phyloP scores from a whole-genome alignment of 2,797 vertebrate genomes.

The Crocidura indochinensis region DNA sequence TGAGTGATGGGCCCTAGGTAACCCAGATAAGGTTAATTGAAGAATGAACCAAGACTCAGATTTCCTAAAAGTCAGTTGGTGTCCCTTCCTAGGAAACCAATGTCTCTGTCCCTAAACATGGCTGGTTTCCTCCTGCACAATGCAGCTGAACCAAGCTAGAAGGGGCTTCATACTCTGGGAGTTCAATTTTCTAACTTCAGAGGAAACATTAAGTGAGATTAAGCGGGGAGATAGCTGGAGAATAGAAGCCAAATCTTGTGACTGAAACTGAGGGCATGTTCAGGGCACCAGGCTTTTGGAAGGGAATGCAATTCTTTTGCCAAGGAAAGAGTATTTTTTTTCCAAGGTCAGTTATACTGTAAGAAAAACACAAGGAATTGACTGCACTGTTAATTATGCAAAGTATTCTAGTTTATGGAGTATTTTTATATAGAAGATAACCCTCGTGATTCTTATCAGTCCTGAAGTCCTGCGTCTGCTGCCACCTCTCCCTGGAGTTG shows the following conservation, averaged over 20 bases:
- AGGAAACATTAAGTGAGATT: slow-evolving; percentile 58
- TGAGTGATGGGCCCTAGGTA: neutral
- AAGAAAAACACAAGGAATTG: slow-evolving; percentile 44
- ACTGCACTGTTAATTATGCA: slow-evolving; percentile 22
- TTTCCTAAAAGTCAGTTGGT: slow-evolving; percentile 18
- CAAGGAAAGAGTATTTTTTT: slow-evolving; percentile 61
- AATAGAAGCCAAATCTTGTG: slow-evolving; percentile 37
- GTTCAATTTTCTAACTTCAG: slow-evolving; percentile 23
- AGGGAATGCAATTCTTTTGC: slow-evolving; percentile 58
- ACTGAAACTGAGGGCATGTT: slow-evolving; percentile 32
- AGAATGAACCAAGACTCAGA: slow-evolving; percentile 20
- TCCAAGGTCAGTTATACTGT: slow-evolving; percentile 29
- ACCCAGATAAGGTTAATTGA: neutral
- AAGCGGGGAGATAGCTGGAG: neutral
- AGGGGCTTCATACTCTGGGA: slow-evolving; percentile 15
- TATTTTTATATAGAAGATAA: slow-evolving; percentile 23
- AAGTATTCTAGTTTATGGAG: neutral
- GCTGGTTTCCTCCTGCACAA: neutral
- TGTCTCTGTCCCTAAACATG: neutral
- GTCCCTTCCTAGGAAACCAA: slow-evolving; percentile 12
- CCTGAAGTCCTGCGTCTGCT: slow-evolving; percentile 18
- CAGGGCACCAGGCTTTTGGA: slow-evolving; percentile 51
- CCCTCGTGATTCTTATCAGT: neutral
- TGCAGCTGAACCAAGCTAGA: neutral
- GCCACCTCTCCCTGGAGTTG: slow-evolving; percentile 7